Evolutionary conservation across 30 jellyfish, hydroid and myxozoan genomes (phyloP), one percentile per base, ranked within the genome.

Genomic region (Chrysaora quinquecirrha): DNA sequence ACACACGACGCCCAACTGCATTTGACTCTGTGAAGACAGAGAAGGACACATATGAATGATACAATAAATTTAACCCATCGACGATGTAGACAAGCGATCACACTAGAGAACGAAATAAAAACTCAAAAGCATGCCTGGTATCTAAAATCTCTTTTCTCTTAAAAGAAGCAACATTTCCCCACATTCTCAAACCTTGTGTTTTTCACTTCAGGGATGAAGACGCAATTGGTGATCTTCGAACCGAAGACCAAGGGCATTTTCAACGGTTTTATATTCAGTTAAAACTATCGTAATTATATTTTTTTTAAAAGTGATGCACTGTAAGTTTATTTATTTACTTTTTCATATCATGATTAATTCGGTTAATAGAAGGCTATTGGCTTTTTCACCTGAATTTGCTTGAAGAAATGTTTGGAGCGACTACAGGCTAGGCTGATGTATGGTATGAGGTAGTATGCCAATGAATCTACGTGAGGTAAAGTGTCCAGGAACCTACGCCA

Each of bases 221-320:
- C 23, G 22, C 9, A 34, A 52, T 82, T 68, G 92, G 92, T 11
- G 85, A 71, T 0, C 46, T 82, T 2, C 72, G 85, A 56, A 82
- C 86, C 14, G 92, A 82, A 34, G 92, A 82, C 32, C 92, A 82
- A 58, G 85, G 85, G n/a, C 56, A 71, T 34, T 82, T 82, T 67
- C 85, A 82, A 22, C 38, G 92, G 21, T 82, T 82, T 20, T 38
- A n/a, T 2, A 22, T 82, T 12, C 85, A 82, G 35, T 52, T 82
- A 38, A 82, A 54, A 66, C 30, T 82, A 43, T 21, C 43, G 65
- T 68, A 6, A 21, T 1, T 3, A 7, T 64, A 64, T 30, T 24
- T 64, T 16, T 64, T 30, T 30, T 64, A 12, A 21, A 7, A 21
- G 7, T 31, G n/a, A 47, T 24, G n/a, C 3, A 73, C 73, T 31